These are phyloP conservation scores for Drosophila kambysellisi DNA, from an alignment of 2,888 invertebrate genomes.

Conservation along the genomic window DNA sequence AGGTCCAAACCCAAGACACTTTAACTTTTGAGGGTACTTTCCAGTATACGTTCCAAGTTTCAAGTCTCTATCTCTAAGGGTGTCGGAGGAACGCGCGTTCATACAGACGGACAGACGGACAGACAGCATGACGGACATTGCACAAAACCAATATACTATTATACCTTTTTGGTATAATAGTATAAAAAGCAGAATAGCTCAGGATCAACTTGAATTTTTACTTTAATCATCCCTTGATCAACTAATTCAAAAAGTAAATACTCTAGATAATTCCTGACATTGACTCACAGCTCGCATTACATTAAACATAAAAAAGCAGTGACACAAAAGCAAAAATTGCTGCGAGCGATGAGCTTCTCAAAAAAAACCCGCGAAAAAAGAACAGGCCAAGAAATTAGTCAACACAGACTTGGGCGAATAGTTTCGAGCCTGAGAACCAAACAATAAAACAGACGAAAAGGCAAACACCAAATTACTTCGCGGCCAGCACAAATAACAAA, in stretches of 20 bases:
- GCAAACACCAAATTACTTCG: conserved; percentile 66
- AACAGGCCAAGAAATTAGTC: conserved; percentile 47
- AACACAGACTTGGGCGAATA: conserved; percentile 35
- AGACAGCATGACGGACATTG: no score
- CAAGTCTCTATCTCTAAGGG: no score
- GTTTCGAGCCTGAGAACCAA: conserved; percentile 69
- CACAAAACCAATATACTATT: no score
- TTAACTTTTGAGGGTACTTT: no score
- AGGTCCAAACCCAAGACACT: no score
- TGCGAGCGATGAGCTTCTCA: conserved; percentile 23
- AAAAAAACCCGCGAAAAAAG: conserved; percentile 9
- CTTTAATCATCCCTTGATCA: background rate
- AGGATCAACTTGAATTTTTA: background rate
- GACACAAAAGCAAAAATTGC: conserved; percentile 10
- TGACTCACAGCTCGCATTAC: background rate
- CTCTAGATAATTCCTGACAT: background rate
- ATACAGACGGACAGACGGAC: no score
- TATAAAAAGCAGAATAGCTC: background rate
- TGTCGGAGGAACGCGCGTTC: no score
- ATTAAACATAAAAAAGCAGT: background rate
- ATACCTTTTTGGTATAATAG: no score
- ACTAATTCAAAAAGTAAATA: background rate
- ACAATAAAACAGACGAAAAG: conserved; percentile 53
- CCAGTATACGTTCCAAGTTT: no score
- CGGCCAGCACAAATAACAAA: conserved; percentile 69